Conservation (phyloP, 2,113 vertebrate genomes). For the Gallinago undulata region DNA sequence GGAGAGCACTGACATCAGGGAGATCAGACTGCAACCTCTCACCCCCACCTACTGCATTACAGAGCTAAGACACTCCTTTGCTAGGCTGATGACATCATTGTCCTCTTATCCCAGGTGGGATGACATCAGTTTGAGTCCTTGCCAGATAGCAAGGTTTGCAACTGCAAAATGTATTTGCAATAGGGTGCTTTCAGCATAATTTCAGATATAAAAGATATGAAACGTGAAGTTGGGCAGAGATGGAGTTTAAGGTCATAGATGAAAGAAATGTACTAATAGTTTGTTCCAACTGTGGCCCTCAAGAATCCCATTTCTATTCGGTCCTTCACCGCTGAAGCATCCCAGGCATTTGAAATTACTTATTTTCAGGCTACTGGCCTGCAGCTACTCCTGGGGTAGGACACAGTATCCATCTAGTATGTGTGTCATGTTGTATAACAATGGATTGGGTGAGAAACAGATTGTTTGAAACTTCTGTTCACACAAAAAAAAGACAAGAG, state of each 20-base stretch:
- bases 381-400: neutral
- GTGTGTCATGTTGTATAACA: constrained; percentile 1
- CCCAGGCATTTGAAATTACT: neutral
- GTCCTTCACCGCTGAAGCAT: neutral
- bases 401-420: neutral
- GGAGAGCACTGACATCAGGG: neutral
- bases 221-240: neutral
- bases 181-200: neutral
- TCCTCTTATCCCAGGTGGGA: neutral
- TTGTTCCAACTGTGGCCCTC: neutral
- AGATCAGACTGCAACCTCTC: neutral
- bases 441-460: constrained; percentile 2
- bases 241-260: neutral
- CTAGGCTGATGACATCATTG: neutral
- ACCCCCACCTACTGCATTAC: neutral
- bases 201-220: constrained; percentile 6
- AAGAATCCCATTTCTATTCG: neutral
- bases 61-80: neutral
- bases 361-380: neutral
- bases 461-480: constrained; percentile 30
- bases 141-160: neutral
- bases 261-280: neutral
- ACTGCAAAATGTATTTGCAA: neutral
- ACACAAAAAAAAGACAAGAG: neutral
- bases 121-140: neutral